phyloP scores from a whole-genome alignment of 1,140 invertebrate genomes.

The Drosophila equinoxialis region DNA sequence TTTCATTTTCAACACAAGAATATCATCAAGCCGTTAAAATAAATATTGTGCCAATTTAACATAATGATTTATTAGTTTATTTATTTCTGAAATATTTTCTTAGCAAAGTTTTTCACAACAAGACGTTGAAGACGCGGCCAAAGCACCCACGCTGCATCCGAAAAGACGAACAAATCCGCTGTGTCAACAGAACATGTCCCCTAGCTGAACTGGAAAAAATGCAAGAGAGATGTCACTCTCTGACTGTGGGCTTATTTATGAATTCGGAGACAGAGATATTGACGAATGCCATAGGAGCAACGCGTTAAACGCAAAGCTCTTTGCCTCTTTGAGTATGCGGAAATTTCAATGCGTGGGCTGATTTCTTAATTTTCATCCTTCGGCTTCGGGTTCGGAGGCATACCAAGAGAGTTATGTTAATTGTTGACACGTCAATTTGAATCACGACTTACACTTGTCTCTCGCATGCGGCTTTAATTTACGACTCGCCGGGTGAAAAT shows the following conservation, averaged over 20 bases:
- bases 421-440: conserved; percentile 75
- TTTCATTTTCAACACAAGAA: conserved; percentile 56
- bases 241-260: conserved; percentile 63
- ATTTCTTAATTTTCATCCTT: conserved; percentile 14
- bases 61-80: conserved; percentile 79
- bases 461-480: conserved; percentile 68
- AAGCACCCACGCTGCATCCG: conserved; percentile 52
- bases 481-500: conserved; percentile 69
- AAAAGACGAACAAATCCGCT: conserved; percentile 49
- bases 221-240: conserved; percentile 42
- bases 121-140: conserved; percentile 30
- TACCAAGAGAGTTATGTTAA: conserved; percentile 68
- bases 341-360: conserved; percentile 66
- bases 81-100: conserved; percentile 73
- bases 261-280: conserved; percentile 64
- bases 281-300: conserved; percentile 46
- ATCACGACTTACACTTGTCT: conserved; percentile 80
- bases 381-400: not conserved
- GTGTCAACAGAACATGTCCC: conserved; percentile 65
- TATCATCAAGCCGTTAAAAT: conserved; percentile 57
- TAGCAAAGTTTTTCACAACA: conserved; percentile 68
- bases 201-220: conserved; percentile 32
- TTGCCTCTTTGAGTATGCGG: conserved; percentile 45
- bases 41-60: conserved; percentile 75
- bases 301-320: conserved; percentile 9